Conservation (phyloP, 2,113 vertebrate species). For the Pteruthius melanotis region DNA sequence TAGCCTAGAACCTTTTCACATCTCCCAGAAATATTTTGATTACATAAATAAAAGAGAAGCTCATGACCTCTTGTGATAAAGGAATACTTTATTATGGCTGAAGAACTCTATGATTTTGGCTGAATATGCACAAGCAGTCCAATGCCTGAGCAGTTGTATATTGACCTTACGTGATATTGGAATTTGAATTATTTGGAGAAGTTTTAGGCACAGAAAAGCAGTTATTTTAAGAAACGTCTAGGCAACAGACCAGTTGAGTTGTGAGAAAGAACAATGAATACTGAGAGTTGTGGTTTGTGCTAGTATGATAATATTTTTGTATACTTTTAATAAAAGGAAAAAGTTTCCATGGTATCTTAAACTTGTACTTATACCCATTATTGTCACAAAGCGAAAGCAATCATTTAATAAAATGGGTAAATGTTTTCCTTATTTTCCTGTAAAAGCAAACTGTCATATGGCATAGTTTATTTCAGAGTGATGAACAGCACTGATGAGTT, state of each 20-base stretch:
- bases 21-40: not conserved
- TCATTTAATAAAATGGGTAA: not conserved
- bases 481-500: not conserved
- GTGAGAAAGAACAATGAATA: not conserved
- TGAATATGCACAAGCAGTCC: not conserved
- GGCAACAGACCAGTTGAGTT: not conserved
- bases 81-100: not conserved
- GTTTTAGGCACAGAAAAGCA: not conserved
- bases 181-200: not conserved
- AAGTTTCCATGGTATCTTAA: not conserved
- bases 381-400: not conserved
- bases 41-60: not conserved
- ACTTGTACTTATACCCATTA: not conserved
- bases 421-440: not conserved
- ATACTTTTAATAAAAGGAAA: not conserved
- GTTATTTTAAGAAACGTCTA: not conserved
- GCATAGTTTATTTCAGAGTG: not conserved
- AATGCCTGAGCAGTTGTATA: not conserved
- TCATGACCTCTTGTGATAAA: not conserved
- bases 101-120: not conserved
- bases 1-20: not conserved
- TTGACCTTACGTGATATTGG: not conserved
- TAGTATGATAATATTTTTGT: not conserved
- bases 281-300: not conserved
- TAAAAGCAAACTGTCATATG: not conserved